phyloP scores from a whole-genome alignment of 2,888 invertebrate species.

The Lutraria lutraria region DNA sequence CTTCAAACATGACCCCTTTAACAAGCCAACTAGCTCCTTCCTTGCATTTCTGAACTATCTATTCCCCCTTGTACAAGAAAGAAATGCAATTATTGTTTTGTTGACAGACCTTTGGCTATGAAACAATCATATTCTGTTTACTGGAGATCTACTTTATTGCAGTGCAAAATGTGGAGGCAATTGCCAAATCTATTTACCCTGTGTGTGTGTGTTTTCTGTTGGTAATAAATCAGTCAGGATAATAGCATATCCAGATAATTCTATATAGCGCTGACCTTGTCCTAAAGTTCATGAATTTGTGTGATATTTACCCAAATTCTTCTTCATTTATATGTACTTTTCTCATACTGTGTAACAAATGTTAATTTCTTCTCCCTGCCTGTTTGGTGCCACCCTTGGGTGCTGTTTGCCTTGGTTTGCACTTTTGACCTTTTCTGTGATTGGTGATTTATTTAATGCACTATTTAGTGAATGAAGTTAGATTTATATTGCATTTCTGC shows the following conservation, averaged over 20 bases:
- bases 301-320: background rate
- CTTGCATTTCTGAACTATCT: too few relatives aligned
- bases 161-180: background rate
- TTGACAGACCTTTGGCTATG: background rate
- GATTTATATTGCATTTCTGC: too few relatives aligned
- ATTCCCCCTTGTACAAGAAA: too few relatives aligned
- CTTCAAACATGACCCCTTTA: too few relatives aligned
- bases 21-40: too few relatives aligned
- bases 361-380: background rate
- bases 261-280: background rate
- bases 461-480: too few relatives aligned
- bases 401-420: background rate
- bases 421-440: background rate
- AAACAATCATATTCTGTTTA: background rate
- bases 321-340: background rate
- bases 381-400: background rate
- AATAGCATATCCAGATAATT: background rate
- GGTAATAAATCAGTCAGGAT: background rate
- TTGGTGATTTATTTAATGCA: background rate
- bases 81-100: background rate
- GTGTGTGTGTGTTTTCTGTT: background rate
- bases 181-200: background rate
- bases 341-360: background rate
- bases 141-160: background rate
- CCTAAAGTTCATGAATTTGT: background rate